Base-by-base conservation (phyloP, 2,888 invertebrate species). In the Microctonus hyperodae region DNA sequence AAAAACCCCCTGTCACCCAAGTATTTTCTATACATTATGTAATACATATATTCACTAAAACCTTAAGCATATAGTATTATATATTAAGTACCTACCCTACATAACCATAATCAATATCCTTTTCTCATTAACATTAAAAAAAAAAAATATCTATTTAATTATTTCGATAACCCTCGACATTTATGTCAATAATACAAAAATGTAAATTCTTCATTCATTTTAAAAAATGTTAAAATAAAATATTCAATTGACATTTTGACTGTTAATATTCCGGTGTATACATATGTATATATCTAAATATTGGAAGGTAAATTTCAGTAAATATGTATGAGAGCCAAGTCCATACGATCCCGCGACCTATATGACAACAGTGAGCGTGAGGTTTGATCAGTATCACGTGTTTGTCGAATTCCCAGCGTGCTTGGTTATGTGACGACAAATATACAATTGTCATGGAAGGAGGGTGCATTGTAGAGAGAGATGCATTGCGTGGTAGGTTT, bases 341-440 rank as follows among this genome's bases (percentile, higher is more conserved):
- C 25, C 5, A 6, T 9, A 51, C 51, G 58, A 72, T 67, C 50
- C 48, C 64, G 48, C 65, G 67, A 71, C 71, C 74, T 75, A 74
- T 72, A 75, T 78, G 72, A 74, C 71, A 70, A 67, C 40, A 16
- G 44, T 16, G 44, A 7, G 16, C 44, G 16, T n/a, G 44, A 44
- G 61, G 73, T 72, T 74, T 70, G 76, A 77, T 76, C 73, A 69
- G 75, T 75, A 73, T 76, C 73, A 65, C 69, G 65, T 74, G 76
- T 77, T 77, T 76, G 73, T 72, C 70, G 73, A 74, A 72, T 74
- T 72, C 68, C 68, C 70, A 68, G 70, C 68, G 64, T 69, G 67
- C 67, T 61, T 59, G 67, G 64, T 55, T 65, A 65, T 51, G 63
- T 68, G 72, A 75, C 73, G 74, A 72, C 75, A 77, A 77, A 77